Evolutionary conservation across 2,797 vertebrate genomes (phyloP).

Genomic region (Falco biarmicus): DNA sequence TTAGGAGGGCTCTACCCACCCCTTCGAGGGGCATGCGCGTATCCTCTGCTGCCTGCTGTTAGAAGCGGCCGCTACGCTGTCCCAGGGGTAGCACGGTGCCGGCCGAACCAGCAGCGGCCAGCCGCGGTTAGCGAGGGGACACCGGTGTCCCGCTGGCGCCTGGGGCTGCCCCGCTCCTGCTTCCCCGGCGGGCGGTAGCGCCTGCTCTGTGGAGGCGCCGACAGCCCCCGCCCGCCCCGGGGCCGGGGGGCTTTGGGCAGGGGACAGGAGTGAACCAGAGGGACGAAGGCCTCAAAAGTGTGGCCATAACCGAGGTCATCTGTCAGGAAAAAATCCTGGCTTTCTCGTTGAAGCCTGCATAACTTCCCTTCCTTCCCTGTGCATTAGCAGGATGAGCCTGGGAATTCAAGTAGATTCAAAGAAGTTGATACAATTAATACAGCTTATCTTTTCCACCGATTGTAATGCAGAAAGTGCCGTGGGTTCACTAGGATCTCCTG

Average conservation of each 20-base stretch:
- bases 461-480: not conserved
- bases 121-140: no score
- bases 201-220: not conserved
- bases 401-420: not conserved
- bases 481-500: not conserved
- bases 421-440: not conserved
- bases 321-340: not conserved
- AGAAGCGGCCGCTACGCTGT: no score
- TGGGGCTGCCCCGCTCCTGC: not conserved
- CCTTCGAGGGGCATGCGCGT: rapidly evolving
- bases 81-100: rapidly evolving
- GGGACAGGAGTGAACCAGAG: not conserved
- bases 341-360: no score
- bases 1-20: not conserved
- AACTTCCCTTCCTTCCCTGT: not conserved
- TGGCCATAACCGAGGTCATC: not conserved
- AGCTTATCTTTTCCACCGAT: not conserved
- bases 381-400: rapidly evolving
- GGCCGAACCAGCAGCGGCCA: no score
- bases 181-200: not conserved
- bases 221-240: no score
- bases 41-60: no score
- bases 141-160: no score
- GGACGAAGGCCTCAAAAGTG: not conserved
- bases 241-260: not conserved